These are phyloP conservation scores for Phalera bucephala DNA, from an alignment of 2,888 invertebrate species.

Conservation along the genomic window DNA sequence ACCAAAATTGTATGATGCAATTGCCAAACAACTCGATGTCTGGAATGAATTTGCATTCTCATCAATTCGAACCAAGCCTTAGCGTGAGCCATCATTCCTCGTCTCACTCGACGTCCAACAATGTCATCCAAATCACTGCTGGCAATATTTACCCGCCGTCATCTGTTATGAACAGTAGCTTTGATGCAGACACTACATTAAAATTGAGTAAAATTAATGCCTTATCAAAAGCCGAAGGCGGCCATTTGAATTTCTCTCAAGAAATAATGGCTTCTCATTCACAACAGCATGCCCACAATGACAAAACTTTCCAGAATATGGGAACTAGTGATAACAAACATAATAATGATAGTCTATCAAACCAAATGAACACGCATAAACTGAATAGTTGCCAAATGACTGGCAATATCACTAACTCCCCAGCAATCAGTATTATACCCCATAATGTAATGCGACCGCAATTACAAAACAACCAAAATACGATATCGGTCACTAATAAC, in stretches of 20 bases:
- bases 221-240: slow-evolving; percentile 73
- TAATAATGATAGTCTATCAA: slow-evolving; percentile 52
- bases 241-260: slow-evolving; percentile 74
- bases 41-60: slow-evolving; percentile 60
- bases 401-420: slow-evolving; percentile 57
- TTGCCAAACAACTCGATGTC: slow-evolving; percentile 56
- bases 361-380: slow-evolving; percentile 70
- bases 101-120: slow-evolving; percentile 64
- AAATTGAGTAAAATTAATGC: slow-evolving; percentile 76
- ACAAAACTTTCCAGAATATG: slow-evolving; percentile 73
- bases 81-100: slow-evolving; percentile 69
- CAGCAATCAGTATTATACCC: slow-evolving; percentile 72
- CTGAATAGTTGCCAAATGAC: slow-evolving; percentile 73
- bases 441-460: slow-evolving; percentile 68
- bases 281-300: slow-evolving; percentile 70
- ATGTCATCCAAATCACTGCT: slow-evolving; percentile 74
- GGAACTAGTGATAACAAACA: slow-evolving; percentile 67
- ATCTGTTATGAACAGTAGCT: slow-evolving; percentile 65
- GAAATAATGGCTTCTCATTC: slow-evolving; percentile 77
- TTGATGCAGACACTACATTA: slow-evolving; percentile 73
- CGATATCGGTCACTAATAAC: slow-evolving; percentile 56
- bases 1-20: slow-evolving; percentile 65
- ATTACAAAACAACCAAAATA: slow-evolving; percentile 64
- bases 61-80: slow-evolving; percentile 65
- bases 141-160: slow-evolving; percentile 74